Evolutionary conservation across 2,888 invertebrate genomes (phyloP).

Genomic region (Portevinia maculata): DNA sequence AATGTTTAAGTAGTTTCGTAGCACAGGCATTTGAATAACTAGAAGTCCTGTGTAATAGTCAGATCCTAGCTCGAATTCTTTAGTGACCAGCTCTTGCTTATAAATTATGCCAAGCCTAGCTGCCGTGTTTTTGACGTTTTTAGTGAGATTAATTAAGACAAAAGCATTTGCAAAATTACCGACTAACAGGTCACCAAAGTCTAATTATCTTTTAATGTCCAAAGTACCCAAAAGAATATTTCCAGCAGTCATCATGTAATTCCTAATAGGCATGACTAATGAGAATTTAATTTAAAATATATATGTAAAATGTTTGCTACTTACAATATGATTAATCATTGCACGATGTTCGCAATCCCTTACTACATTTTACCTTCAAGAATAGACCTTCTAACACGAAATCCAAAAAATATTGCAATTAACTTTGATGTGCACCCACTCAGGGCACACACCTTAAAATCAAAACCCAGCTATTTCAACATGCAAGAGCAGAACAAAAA

Average conservation of each 20-base stretch:
- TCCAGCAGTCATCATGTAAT: not conserved
- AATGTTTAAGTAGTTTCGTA: no score
- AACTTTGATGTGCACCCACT: not conserved
- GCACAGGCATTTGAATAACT: no score
- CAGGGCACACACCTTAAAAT: slow-evolving; percentile 27
- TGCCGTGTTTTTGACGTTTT: no score
- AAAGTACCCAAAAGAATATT: no score
- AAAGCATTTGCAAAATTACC: no score
- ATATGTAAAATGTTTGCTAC: no score
- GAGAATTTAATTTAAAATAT: not conserved
- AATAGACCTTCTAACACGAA: slow-evolving; percentile 9
- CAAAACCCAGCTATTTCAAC: slow-evolving; percentile 18
- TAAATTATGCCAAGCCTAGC: no score
- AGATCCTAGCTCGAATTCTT: no score
- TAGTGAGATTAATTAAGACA: no score
- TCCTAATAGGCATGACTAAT: slow-evolving; percentile 14
- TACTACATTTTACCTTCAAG: not conserved
- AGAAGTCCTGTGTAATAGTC: no score
- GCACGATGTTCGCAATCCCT: slow-evolving; percentile 11
- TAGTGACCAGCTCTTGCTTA: no score
- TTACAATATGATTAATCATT: not conserved
- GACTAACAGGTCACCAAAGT: not conserved
- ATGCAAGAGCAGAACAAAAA: slow-evolving; percentile 47
- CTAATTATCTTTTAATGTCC: not conserved
- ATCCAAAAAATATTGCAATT: slow-evolving; percentile 27